These are phyloP conservation scores for Acronicta leporina DNA, from an alignment of 2,888 invertebrate genomes.

Conservation along the genomic window DNA sequence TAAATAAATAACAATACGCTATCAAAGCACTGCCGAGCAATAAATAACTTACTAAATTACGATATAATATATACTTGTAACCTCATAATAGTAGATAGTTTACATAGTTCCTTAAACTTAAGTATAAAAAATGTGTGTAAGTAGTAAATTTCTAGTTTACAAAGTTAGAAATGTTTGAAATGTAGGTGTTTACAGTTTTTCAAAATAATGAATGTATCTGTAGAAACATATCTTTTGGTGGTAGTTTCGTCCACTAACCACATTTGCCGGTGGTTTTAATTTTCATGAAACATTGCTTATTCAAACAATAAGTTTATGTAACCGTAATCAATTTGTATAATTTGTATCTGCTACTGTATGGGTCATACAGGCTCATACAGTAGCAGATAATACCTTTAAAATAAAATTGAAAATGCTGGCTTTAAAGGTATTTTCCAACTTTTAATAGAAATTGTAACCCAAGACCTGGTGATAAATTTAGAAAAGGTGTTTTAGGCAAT, in stretches of 20 bases:
- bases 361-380: too few relatives aligned
- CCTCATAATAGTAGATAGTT: background rate
- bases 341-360: too few relatives aligned
- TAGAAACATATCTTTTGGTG: conserved; percentile 43
- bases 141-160: conserved; percentile 1
- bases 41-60: conserved; percentile 14
- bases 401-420: too few relatives aligned
- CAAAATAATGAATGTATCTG: conserved; percentile 3
- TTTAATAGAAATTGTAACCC: too few relatives aligned
- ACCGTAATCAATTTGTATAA: too few relatives aligned
- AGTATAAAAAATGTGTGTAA: conserved; percentile 1
- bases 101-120: conserved; percentile 12
- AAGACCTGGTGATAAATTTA: too few relatives aligned
- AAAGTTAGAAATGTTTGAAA: conserved; percentile 15
- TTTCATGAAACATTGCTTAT: too few relatives aligned
- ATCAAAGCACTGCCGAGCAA: conserved; percentile 14
- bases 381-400: too few relatives aligned
- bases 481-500: too few relatives aligned
- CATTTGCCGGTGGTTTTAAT: too few relatives aligned
- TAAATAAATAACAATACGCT: background rate
- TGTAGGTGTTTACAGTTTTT: conserved; percentile 1
- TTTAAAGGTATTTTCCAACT: too few relatives aligned
- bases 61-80: conserved; percentile 4
- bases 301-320: too few relatives aligned
- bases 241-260: conserved; percentile 16